Base-by-base conservation (phyloP, 2,113 vertebrate species). In the Cynocephalus volans region DNA sequence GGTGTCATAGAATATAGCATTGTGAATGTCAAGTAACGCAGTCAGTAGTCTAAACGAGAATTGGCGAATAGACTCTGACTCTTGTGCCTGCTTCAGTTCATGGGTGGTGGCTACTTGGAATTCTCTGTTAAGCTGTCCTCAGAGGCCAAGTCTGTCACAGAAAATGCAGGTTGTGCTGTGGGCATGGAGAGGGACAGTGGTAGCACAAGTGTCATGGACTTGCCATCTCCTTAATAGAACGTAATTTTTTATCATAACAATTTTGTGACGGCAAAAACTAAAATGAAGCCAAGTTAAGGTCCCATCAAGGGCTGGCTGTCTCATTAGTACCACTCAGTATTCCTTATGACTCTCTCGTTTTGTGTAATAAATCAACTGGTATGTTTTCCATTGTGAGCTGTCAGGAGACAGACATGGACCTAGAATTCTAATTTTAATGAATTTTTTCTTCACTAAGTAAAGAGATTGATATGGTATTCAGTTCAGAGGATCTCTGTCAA, bases 361-460 rank as follows among this genome's bases (percentile, higher is more conserved):
- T 90, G 12, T 91, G 9, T 89, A 95, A 80, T 92, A 70, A 83
- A 82, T 96, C 91, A 95, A 15, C 80, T 58, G 26, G 14, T 97
- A 81, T 50, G n/a, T 93, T 97, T 93, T 72, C 65, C 19, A 31
- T 26, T 95, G 82, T 89, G 89, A 93, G 62, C 79, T 93, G 19
- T 87, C 70, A 88, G 54, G 76, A 97, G 88, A 93, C 8, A 82
- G 83, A 17, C 36, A 13, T n/a, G 45, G 56, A 48, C 28, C 36
- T 86, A 93, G 89, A 96, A 95, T 97, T 94, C 67, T 95, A 67
- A 97, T 92, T 93, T 87, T 54, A 72, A 75, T 80, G 24, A 70
- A 10, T 36, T 79, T 31, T 65, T 90, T 60, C 26, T 89, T 79
- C 21, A 62, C n/a, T 72, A 65, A 81, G 15, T 65, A 75, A 92